Evolutionary conservation across 92 coral and sea anemone genomes (phyloP).

Genomic region (Phenganax marumi): DNA sequence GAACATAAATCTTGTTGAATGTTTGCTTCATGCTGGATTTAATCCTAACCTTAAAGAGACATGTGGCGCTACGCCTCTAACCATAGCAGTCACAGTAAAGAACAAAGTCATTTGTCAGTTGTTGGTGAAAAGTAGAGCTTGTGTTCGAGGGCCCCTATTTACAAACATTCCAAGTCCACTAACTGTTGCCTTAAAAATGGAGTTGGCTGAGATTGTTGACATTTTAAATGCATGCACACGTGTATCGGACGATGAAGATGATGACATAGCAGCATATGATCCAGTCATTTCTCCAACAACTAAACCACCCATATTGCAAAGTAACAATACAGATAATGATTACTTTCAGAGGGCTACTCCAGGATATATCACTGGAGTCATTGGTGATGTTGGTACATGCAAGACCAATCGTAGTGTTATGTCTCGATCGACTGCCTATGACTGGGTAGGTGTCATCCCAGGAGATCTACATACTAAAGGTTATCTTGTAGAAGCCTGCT

Average conservation of each 20-base stretch:
- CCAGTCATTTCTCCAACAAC: conserved; percentile 12
- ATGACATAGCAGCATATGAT: conserved; percentile 54
- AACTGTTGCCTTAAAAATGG: conserved; percentile 46
- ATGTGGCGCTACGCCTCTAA: conserved; percentile 25
- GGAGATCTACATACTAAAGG: conserved; percentile 65
- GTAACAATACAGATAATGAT: neutral
- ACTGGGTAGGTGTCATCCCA: conserved; percentile 51
- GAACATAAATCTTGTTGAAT: neutral
- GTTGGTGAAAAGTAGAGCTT: conserved; percentile 6
- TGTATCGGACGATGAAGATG: conserved; percentile 39
- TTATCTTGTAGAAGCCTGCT: conserved; percentile 54
- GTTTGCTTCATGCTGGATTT: conserved; percentile 23
- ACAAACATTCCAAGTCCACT: conserved; percentile 51
- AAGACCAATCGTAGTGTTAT: conserved; percentile 53
- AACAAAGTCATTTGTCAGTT: conserved; percentile 24
- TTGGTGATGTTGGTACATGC: conserved; percentile 54
- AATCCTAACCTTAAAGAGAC: conserved; percentile 31
- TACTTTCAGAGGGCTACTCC: conserved; percentile 20
- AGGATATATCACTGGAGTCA: conserved; percentile 51
- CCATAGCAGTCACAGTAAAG: conserved; percentile 1
- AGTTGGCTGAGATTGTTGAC: conserved; percentile 47
- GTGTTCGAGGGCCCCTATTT: conserved; percentile 47
- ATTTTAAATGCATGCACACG: conserved; percentile 33
- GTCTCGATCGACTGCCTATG: conserved; percentile 22
- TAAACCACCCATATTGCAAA: neutral